phyloP scores from a whole-genome alignment of 2,888 invertebrate genomes.

The Brachyptera risi region DNA sequence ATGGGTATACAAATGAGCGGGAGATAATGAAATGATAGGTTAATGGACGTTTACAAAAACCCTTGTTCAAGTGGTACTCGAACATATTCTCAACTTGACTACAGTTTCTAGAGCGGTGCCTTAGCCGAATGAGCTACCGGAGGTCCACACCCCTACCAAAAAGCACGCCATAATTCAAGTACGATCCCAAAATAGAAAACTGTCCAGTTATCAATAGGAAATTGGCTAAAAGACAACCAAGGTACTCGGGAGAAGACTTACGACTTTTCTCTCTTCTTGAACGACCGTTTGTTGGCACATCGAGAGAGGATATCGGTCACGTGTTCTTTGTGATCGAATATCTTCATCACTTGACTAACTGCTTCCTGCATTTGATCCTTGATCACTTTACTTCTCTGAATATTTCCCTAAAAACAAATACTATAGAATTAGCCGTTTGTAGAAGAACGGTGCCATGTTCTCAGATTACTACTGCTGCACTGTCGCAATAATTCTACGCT shows the following conservation, averaged over 20 bases:
- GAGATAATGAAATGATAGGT: too few relatives aligned
- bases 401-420: constrained; percentile 70
- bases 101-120: too few relatives aligned
- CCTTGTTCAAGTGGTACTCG: too few relatives aligned
- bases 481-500: constrained; percentile 16
- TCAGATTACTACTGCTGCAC: constrained; percentile 19
- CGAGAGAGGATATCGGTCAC: constrained; percentile 86
- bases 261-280: constrained; percentile 77
- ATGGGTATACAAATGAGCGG: too few relatives aligned
- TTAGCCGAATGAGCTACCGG: too few relatives aligned
- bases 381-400: constrained; percentile 89
- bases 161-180: too few relatives aligned
- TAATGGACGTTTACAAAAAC: too few relatives aligned
- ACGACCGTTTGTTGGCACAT: constrained; percentile 87
- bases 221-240: too few relatives aligned
- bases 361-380: constrained; percentile 90
- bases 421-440: constrained; percentile 8
- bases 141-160: too few relatives aligned
- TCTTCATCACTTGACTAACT: constrained; percentile 78
- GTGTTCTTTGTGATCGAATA: constrained; percentile 86
- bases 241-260: constrained; percentile 21
- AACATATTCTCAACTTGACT: too few relatives aligned
- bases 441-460: neutral
- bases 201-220: neutral
- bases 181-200: too few relatives aligned